Evolutionary conservation across 1,140 invertebrate species (phyloP), one percentile per base, ranked within the genome.

Genomic region (Venturia canescens): DNA sequence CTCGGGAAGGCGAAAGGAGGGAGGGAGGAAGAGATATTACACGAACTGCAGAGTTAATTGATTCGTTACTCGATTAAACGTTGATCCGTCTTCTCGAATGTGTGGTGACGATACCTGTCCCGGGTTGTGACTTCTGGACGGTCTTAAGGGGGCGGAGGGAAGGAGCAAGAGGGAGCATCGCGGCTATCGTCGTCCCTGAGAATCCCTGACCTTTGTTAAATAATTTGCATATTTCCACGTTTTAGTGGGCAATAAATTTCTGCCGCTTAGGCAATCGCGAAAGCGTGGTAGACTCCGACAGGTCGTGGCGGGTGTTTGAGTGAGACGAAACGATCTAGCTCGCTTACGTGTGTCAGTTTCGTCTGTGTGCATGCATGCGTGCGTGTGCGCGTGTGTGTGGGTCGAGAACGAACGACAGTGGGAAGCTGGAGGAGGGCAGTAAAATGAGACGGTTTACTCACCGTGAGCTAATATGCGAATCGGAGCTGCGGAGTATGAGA

Each of bases 161-260:
- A 18, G 13, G 26, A n/a, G 66, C 13, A 31, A 69, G 27, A 31
- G 29, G 27, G 26, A 31, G 6, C 27, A 69, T 63, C 26, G 48
- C 9, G 72, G 72, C 72, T 60, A 66, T 44, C 29, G 57, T 77
- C 75, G 85, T 89, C 85, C 84, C 83, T 85, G 85, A 84, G 86
- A 88, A 90, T 90, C 86, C 50, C 87, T 89, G 88, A 91, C 88
- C 89, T 92, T 88, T 89, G 88, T 87, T 88, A 89, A 89, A 85
- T 88, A 86, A 91, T 90, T 89, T 89, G 85, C 89, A 89, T 88
- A 89, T 89, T 89, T 88, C 83, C 85, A 86, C 84, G 85, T 89
- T 91, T 91, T 89, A 89, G 86, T 88, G 85, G 84, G 82, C 84
- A 88, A 89, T 92, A 90, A 90, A 91, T 91, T 88, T 81, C 84